Percentiles rank a stretch among this genome's conserved stretches.
phyloP scores from a whole-genome alignment of 2,797 vertebrate species.

The Phoxinus dragarum region DNA sequence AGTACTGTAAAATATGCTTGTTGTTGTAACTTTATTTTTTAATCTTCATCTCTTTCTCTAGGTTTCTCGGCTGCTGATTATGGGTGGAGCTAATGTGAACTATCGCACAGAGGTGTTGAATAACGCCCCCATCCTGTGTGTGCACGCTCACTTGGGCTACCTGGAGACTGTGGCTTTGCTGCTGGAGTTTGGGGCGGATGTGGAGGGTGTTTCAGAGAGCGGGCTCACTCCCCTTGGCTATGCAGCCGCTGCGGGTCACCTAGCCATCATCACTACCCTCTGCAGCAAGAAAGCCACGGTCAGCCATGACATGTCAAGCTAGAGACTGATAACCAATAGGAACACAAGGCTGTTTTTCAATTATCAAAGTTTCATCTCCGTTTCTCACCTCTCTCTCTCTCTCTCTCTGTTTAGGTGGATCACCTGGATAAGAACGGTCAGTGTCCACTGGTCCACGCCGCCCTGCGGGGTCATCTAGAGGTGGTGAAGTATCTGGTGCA shows the following conservation, averaged over 20 bases:
- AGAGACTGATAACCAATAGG: not conserved
- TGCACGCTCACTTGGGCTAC: constrained; percentile 94
- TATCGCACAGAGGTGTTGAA: constrained; percentile 90
- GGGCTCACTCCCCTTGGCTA: constrained; percentile 92
- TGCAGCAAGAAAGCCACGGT: constrained; percentile 93
- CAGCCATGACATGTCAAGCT: constrained; percentile 20
- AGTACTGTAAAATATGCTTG: not conserved
- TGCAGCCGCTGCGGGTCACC: constrained; percentile 89
- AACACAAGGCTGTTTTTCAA: not conserved
- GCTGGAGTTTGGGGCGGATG: constrained; percentile 91
- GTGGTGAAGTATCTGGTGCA: constrained; percentile 92
- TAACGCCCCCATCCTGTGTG: constrained; percentile 91
- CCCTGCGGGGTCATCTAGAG: constrained; percentile 88
- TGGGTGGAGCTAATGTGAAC: constrained; percentile 92
- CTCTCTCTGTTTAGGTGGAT: constrained; percentile 80
- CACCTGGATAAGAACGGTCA: constrained; percentile 92
- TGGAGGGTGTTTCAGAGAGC: constrained; percentile 88
- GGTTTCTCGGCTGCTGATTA: constrained; percentile 93
- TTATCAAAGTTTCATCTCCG: not conserved
- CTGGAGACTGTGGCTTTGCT: constrained; percentile 89
- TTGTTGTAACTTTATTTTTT: not conserved
- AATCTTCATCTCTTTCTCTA: constrained; percentile 61
- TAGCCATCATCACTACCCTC: constrained; percentile 85
- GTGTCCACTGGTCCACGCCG: constrained; percentile 91
- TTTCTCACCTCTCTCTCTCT: not conserved